phyloP scores from a whole-genome alignment of 1,140 invertebrate genomes.

The Camponotus pennsylvanicus region DNA sequence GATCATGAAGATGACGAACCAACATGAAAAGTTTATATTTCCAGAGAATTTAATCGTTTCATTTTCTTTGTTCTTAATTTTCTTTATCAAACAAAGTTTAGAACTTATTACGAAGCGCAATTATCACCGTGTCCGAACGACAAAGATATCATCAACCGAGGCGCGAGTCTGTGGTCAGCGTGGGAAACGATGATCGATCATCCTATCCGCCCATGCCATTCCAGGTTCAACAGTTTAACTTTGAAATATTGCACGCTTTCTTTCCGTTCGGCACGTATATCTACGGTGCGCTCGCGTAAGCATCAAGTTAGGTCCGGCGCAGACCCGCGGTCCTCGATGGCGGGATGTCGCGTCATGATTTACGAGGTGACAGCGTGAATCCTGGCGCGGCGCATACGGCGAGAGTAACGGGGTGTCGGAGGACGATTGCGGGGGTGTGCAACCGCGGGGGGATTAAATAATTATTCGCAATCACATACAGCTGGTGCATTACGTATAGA shows the following conservation, averaged over 20 bases:
- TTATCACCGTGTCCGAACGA: neutral
- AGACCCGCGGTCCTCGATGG: conserved; percentile 16
- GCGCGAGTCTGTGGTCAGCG: conserved; percentile 39
- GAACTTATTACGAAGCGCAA: too few relatives aligned
- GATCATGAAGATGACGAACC: neutral
- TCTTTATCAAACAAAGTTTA: too few relatives aligned
- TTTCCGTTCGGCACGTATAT: conserved; percentile 53
- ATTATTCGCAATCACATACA: conserved; percentile 80
- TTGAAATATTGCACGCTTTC: conserved; percentile 71
- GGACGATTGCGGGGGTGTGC: conserved; percentile 33
- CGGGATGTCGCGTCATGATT: conserved; percentile 69
- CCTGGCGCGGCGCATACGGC: conserved; percentile 57
- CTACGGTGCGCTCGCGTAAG: conserved; percentile 39
- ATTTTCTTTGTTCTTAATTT: too few relatives aligned
- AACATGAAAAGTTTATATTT: neutral
- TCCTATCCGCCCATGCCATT: conserved; percentile 66
- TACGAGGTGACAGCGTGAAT: conserved; percentile 77
- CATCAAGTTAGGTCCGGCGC: conserved; percentile 30
- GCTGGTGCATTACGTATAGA: conserved; percentile 75
- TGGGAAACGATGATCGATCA: conserved; percentile 73
- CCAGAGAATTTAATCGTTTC: neutral
- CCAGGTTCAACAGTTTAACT: conserved; percentile 69
- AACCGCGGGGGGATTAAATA: conserved; percentile 76
- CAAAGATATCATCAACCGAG: conserved; percentile 33
- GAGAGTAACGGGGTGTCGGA: conserved; percentile 56